Evolutionary conservation across 2,113 vertebrate genomes (phyloP).

Genomic region (Hoplias malabaricus): DNA sequence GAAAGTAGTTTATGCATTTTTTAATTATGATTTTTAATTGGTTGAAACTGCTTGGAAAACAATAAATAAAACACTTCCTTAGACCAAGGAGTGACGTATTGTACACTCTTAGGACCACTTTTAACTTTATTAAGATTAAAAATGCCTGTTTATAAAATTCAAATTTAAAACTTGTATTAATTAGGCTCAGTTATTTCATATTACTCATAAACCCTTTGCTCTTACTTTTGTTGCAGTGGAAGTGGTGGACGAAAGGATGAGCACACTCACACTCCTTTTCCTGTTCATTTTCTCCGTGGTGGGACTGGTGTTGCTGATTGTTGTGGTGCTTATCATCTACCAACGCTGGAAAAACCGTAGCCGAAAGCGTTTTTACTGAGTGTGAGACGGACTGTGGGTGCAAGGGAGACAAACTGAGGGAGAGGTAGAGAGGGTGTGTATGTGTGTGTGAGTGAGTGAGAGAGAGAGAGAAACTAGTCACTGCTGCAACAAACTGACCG

Average conservation of each 20-base stretch:
- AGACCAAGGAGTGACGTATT: too few relatives aligned
- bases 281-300: slow-evolving; percentile 86
- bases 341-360: slow-evolving; percentile 91
- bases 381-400: slow-evolving; percentile 63
- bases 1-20: too few relatives aligned
- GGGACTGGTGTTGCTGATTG: slow-evolving; percentile 79
- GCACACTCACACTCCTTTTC: slow-evolving; percentile 82
- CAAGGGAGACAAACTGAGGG: background rate
- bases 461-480: background rate
- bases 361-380: slow-evolving; percentile 95
- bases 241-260: slow-evolving; percentile 75
- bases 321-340: slow-evolving; percentile 80
- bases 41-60: too few relatives aligned
- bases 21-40: too few relatives aligned
- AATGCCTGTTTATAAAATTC: too few relatives aligned
- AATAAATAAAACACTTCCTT: too few relatives aligned
- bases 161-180: too few relatives aligned
- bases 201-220: too few relatives aligned
- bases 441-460: background rate
- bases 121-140: too few relatives aligned
- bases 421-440: background rate
- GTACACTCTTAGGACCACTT: too few relatives aligned
- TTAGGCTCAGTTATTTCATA: too few relatives aligned
- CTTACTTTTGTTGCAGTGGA: slow-evolving; percentile 66
- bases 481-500: slow-evolving; percentile 15